Percentiles rank a stretch among this genome's conserved stretches.
Conservation (phyloP, 2,797 vertebrate genomes). For the Syndactyla subalaris region DNA sequence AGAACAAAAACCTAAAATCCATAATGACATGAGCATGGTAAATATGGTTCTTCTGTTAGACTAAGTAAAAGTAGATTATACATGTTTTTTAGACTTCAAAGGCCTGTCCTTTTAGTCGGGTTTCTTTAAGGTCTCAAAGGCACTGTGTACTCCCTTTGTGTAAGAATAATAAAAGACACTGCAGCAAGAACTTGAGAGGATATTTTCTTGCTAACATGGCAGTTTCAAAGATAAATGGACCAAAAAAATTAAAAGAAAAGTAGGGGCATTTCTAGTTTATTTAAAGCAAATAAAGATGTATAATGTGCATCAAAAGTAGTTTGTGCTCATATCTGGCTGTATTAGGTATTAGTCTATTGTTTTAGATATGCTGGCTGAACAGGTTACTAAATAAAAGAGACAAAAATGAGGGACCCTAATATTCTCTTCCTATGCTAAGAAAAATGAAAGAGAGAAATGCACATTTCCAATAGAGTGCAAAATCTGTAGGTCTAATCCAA, state of each 20-base stretch:
- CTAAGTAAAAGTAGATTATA: conserved; percentile 74
- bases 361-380: neutral
- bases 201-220: conserved; percentile 46
- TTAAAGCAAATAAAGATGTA: neutral
- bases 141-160: conserved; percentile 5
- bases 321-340: neutral
- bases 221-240: conserved; percentile 29
- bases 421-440: neutral
- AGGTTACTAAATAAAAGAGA: neutral
- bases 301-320: neutral
- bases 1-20: conserved; percentile 73
- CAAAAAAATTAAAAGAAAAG: conserved; percentile 4
- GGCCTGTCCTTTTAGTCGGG: conserved; percentile 54
- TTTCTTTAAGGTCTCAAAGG: conserved; percentile 71
- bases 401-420: neutral
- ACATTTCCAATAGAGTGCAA: neutral
- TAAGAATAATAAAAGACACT: conserved; percentile 40
- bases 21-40: conserved; percentile 72
- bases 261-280: neutral
- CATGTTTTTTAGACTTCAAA: conserved; percentile 75
- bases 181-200: conserved; percentile 40
- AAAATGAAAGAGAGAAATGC: neutral
- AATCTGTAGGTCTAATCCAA: neutral
- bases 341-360: neutral
- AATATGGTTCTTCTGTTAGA: conserved; percentile 67